phyloP scores from a whole-genome alignment of 2,888 invertebrate genomes.

The Chrysotoxum bicinctum region DNA sequence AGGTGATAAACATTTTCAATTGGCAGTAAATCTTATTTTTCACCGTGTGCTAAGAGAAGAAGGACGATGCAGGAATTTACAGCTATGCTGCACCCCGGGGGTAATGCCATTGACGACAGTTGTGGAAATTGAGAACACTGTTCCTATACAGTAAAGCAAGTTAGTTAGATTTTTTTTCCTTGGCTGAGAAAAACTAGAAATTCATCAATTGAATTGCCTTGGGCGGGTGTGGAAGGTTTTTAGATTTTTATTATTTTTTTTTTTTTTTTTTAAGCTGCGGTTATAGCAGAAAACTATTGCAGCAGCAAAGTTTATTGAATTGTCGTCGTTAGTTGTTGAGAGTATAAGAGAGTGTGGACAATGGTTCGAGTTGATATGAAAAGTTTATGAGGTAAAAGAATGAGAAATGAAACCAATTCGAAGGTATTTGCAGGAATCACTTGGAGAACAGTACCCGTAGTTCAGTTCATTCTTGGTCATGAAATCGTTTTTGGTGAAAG shows the following conservation, averaged over 20 bases:
- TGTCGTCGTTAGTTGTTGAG: conserved; percentile 13
- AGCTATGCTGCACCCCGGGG: conserved; percentile 29
- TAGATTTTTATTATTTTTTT: conserved; percentile 7
- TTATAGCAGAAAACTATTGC: conserved; percentile 5
- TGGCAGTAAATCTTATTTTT: conserved; percentile 70
- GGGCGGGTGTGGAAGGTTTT: conserved; percentile 1
- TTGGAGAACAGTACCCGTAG: neutral
- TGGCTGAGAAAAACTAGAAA: conserved; percentile 40
- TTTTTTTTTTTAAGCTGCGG: neutral
- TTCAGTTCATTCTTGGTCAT: neutral
- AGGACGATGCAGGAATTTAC: conserved; percentile 64
- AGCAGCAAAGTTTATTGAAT: conserved; percentile 56
- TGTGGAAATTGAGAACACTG: conserved; percentile 5
- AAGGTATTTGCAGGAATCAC: conserved; percentile 53
- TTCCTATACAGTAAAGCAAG: neutral
- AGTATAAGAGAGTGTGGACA: conserved; percentile 50
- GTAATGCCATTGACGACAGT: conserved; percentile 62
- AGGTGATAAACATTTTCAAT: conserved; percentile 73
- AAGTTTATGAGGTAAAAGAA: conserved; percentile 64
- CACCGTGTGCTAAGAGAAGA: neutral
- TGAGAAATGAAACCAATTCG: conserved; percentile 67
- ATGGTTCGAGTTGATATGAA: conserved; percentile 62
- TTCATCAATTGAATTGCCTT: conserved; percentile 66
- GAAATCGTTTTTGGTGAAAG: neutral
- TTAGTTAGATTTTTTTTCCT: conserved; percentile 4